Conservation (phyloP, 2,888 invertebrate genomes). For the Hydropsyche betteni region DNA sequence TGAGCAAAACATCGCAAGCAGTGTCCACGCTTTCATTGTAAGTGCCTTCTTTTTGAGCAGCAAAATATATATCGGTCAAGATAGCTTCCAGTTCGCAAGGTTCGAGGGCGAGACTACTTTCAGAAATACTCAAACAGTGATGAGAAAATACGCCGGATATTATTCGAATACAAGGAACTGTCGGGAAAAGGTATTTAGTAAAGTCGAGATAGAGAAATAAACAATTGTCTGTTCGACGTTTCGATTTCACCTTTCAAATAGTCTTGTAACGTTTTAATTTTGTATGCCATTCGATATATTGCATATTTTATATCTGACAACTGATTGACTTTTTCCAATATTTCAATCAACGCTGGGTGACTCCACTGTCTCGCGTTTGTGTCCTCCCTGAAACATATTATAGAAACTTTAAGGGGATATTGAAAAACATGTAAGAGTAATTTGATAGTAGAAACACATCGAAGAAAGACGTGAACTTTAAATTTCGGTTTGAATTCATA, state of each 20-base stretch:
- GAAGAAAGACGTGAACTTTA: no score
- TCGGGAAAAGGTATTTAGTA: conserved; percentile 43
- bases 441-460: no score
- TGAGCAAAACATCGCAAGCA: conserved; percentile 71
- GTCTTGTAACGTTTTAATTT: conserved; percentile 71
- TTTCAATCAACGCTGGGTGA: conserved; percentile 69
- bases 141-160: conserved; percentile 77
- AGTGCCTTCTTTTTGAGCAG: conserved; percentile 72
- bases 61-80: conserved; percentile 78
- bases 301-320: conserved; percentile 78
- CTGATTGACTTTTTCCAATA: conserved; percentile 68
- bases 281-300: conserved; percentile 79
- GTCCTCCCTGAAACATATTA: conserved; percentile 61
- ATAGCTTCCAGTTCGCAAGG: conserved; percentile 76
- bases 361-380: conserved; percentile 67
- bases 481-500: no score
- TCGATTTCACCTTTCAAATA: conserved; percentile 68
- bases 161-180: conserved; percentile 66
- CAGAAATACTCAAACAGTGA: conserved; percentile 74
- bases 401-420: conserved; percentile 24
- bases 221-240: conserved; percentile 4
- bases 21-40: conserved; percentile 70
- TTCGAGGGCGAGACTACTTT: conserved; percentile 73
- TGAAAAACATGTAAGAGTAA: neutral
- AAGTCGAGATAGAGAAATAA: neutral